Conservation (phyloP, 2,888 invertebrate species). For the Dynastes maya region DNA sequence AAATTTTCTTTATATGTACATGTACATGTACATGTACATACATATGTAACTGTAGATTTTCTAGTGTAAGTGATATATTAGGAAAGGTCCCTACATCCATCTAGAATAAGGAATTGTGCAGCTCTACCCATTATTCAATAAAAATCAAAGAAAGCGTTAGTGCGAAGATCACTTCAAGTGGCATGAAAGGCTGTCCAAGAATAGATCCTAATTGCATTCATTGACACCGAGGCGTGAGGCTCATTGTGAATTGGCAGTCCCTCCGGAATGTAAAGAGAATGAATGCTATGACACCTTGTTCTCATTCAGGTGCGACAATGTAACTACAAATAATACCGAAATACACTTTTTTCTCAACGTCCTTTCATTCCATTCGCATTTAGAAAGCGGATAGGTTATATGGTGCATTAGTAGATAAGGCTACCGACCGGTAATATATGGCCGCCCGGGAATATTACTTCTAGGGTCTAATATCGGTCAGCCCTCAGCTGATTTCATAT, state of each 20-base stretch:
- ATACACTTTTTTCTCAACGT: slow-evolving; percentile 55
- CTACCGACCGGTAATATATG: slow-evolving; percentile 50
- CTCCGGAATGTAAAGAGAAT: slow-evolving; percentile 61
- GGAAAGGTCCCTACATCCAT: neutral
- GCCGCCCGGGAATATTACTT: slow-evolving; percentile 11
- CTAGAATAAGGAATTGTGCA: slow-evolving; percentile 15
- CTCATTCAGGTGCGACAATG: slow-evolving; percentile 65
- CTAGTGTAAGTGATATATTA: too few relatives aligned
- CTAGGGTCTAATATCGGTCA: slow-evolving; percentile 48
- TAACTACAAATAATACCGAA: slow-evolving; percentile 63
- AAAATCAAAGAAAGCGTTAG: slow-evolving; percentile 48
- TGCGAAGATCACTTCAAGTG: slow-evolving; percentile 52
- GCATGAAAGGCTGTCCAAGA: slow-evolving; percentile 60
- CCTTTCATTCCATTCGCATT: slow-evolving; percentile 36
- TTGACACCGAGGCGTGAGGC: slow-evolving; percentile 69
- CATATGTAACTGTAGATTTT: too few relatives aligned
- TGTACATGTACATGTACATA: too few relatives aligned
- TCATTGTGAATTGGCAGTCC: slow-evolving; percentile 56
- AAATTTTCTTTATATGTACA: too few relatives aligned
- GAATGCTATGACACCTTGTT: slow-evolving; percentile 64
- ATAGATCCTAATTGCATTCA: slow-evolving; percentile 70
- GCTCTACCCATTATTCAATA: slow-evolving; percentile 43
- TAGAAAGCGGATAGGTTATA: slow-evolving; percentile 53
- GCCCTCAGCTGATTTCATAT: slow-evolving; percentile 29
- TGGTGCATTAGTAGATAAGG: slow-evolving; percentile 54